A percentile compares a stretch with the other conserved stretches of the same genome.
These are phyloP conservation scores for Cairina moschata DNA, from an alignment of 2,113 vertebrate genomes.

Conservation along the genomic window DNA sequence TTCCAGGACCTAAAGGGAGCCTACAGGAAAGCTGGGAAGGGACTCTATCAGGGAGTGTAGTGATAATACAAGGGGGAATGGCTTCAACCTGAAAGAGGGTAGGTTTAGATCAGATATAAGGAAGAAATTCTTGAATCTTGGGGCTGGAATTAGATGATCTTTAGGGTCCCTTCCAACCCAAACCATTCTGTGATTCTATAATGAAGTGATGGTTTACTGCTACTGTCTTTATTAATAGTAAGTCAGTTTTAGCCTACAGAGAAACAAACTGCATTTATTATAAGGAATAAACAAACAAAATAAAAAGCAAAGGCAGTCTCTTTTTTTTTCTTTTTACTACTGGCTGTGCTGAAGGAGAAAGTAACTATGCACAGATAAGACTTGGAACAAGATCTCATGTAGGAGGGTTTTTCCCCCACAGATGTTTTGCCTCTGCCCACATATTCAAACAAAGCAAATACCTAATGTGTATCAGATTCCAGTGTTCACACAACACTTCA, in stretches of 20 bases:
- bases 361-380: slow-evolving; percentile 1
- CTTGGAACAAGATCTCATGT: background rate
- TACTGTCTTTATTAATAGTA: background rate
- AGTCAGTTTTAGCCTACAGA: background rate
- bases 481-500: accelerated
- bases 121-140: too few relatives aligned
- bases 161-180: too few relatives aligned
- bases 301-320: background rate
- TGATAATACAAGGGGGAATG: too few relatives aligned
- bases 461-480: background rate
- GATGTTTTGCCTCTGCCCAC: slow-evolving; percentile 42
- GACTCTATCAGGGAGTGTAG: too few relatives aligned
- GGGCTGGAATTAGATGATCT: too few relatives aligned
- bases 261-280: background rate
- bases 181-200: too few relatives aligned
- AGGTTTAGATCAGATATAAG: too few relatives aligned
- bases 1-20: too few relatives aligned
- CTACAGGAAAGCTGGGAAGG: too few relatives aligned
- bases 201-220: background rate
- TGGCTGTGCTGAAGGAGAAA: background rate
- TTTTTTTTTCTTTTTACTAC: background rate
- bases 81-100: too few relatives aligned
- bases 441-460: background rate
- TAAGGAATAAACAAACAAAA: background rate
- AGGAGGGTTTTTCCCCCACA: slow-evolving; percentile 23